phyloP scores from a whole-genome alignment of 2,888 invertebrate species.

The Agonum fuliginosum region DNA sequence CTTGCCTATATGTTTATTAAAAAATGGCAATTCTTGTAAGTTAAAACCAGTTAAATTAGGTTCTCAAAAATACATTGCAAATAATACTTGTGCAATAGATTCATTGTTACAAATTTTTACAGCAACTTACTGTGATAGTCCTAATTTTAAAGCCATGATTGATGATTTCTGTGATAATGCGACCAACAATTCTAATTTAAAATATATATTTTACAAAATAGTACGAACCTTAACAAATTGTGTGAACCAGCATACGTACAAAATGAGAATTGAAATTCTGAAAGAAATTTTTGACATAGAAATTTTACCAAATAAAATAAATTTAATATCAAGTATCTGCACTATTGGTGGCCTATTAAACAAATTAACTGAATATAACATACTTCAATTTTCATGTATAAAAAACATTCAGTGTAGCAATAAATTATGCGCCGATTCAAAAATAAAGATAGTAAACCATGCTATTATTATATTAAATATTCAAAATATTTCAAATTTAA shows the following conservation, averaged over 20 bases:
- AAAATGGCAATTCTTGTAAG: slow-evolving; percentile 39
- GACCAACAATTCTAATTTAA: neutral
- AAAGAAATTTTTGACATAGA: neutral
- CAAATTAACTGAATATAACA: slow-evolving; percentile 6
- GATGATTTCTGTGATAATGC: slow-evolving; percentile 10
- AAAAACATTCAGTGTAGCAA: neutral
- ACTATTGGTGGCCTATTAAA: neutral
- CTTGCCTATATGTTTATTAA: slow-evolving; percentile 55
- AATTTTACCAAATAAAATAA: slow-evolving; percentile 5
- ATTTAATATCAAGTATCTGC: slow-evolving; percentile 8
- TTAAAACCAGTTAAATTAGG: slow-evolving; percentile 50
- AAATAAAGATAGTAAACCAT: neutral
- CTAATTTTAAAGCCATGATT: slow-evolving; percentile 14
- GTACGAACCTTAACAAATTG: slow-evolving; percentile 11
- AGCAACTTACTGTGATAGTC: slow-evolving; percentile 48
- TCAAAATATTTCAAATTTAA: neutral
- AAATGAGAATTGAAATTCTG: neutral
- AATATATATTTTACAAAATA: slow-evolving; percentile 8
- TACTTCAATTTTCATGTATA: slow-evolving; percentile 8
- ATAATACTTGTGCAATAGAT: slow-evolving; percentile 54
- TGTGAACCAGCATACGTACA: neutral
- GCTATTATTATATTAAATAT: slow-evolving; percentile 8
- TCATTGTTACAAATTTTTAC: slow-evolving; percentile 45
- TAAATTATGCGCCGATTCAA: neutral
- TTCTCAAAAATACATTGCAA: slow-evolving; percentile 38